Conservation (phyloP, 2,113 vertebrate species). For the Osmerus eperlanus region DNA sequence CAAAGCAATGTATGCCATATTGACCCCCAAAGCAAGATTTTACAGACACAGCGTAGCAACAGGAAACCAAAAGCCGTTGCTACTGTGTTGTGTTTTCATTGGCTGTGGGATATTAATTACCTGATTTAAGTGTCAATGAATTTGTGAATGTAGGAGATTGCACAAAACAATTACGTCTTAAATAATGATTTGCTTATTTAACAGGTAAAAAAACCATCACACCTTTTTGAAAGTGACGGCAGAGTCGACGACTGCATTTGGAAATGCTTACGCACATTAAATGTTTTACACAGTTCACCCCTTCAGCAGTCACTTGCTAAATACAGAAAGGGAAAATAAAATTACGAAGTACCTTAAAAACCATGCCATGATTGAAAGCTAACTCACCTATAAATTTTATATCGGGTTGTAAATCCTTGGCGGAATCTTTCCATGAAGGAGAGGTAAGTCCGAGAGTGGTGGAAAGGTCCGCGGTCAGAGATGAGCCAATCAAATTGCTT, state of each 20-base stretch:
- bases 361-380: slow-evolving; percentile 26
- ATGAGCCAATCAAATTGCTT: slow-evolving; percentile 99
- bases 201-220: too few species aligned
- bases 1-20: too few species aligned
- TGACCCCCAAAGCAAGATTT: too few species aligned
- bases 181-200: too few species aligned
- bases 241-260: slow-evolving; percentile 22
- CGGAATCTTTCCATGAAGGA: slow-evolving; percentile 99
- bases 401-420: slow-evolving; percentile 99
- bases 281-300: neutral
- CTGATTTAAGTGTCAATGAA: too few species aligned
- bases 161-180: too few species aligned
- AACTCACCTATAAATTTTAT: slow-evolving; percentile 99
- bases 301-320: neutral
- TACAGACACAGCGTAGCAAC: too few species aligned
- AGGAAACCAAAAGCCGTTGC: too few species aligned
- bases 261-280: neutral
- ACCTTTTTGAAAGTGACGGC: too few species aligned
- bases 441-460: slow-evolving; percentile 98
- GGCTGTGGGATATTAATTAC: too few species aligned
- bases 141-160: too few species aligned
- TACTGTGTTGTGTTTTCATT: too few species aligned
- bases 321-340: slow-evolving; percentile 34
- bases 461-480: slow-evolving; percentile 99
- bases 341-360: slow-evolving; percentile 36